Evolutionary conservation across 2,113 vertebrate species (phyloP).

Genomic region (Fulica atra): DNA sequence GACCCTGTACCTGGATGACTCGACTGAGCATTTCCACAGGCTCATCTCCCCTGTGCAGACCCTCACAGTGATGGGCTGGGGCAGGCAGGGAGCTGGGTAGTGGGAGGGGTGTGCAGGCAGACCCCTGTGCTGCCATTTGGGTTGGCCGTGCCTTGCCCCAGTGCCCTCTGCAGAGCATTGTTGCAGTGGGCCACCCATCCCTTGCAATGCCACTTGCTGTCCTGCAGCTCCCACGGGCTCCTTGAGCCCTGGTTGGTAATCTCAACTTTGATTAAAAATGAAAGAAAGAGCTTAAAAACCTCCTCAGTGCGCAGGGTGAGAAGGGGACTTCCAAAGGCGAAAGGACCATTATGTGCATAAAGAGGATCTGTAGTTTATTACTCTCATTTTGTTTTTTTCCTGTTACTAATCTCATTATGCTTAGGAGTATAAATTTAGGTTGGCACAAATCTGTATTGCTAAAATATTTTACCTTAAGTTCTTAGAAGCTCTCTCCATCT

Average conservation of each 20-base stretch:
- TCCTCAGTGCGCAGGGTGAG: neutral
- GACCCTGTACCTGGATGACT: neutral
- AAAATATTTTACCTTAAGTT: conserved; percentile 65
- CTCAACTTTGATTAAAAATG: neutral
- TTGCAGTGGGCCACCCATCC: accelerated
- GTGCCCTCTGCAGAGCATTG: neutral
- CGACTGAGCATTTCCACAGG: accelerated
- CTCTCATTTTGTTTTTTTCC: neutral
- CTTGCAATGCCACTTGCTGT: neutral
- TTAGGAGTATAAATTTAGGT: conserved; percentile 56
- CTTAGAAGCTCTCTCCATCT: conserved; percentile 46
- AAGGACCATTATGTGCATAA: neutral
- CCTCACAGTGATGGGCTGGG: accelerated
- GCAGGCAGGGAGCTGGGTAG: no score
- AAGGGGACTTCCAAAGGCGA: neutral
- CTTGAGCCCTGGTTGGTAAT: neutral
- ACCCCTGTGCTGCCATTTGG: neutral
- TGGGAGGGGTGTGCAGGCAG: accelerated
- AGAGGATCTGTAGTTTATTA: conserved; percentile 11
- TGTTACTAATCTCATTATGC: conserved; percentile 60
- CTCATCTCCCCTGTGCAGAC: neutral
- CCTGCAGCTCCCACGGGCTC: neutral
- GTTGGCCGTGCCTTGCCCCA: neutral
- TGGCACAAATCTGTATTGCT: conserved; percentile 55
- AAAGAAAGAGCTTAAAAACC: neutral